A percentile compares a stretch with the other conserved stretches of the same genome.
Conservation (phyloP, 2,888 invertebrate genomes). For the Philonicus albiceps region DNA sequence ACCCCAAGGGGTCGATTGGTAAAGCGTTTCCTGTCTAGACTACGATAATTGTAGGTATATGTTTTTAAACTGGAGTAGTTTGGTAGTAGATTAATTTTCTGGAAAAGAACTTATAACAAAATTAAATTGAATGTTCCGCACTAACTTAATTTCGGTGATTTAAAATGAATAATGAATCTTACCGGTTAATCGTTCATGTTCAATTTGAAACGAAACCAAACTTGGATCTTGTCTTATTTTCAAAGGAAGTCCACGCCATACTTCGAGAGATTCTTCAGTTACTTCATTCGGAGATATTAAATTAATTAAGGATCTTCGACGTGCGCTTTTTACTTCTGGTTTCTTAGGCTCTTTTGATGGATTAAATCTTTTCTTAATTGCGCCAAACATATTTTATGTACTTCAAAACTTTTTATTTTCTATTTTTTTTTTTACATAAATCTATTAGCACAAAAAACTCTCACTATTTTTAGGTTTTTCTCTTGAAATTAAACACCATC, state of each 20-base stretch:
- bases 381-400: not conserved
- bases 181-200: conserved; percentile 62
- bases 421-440: not conserved
- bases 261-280: conserved; percentile 69
- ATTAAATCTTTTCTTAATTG: not conserved
- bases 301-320: conserved; percentile 50
- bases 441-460: not conserved
- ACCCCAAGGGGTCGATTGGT: too few species aligned
- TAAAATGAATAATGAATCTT: not conserved
- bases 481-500: not conserved
- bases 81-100: too few species aligned
- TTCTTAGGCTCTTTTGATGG: not conserved
- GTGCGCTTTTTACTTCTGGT: not conserved
- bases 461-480: not conserved
- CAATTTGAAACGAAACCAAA: conserved; percentile 68
- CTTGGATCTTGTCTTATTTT: conserved; percentile 73
- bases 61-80: too few species aligned
- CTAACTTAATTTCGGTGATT: not conserved
- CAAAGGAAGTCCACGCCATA: conserved; percentile 73
- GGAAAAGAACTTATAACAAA: too few species aligned
- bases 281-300: conserved; percentile 64
- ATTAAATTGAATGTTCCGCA: too few species aligned
- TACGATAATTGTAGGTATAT: too few species aligned
- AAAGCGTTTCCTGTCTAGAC: too few species aligned
- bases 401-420: not conserved